Conservation (phyloP, 2,797 vertebrate species). For the Artibeus jamaicensis region DNA sequence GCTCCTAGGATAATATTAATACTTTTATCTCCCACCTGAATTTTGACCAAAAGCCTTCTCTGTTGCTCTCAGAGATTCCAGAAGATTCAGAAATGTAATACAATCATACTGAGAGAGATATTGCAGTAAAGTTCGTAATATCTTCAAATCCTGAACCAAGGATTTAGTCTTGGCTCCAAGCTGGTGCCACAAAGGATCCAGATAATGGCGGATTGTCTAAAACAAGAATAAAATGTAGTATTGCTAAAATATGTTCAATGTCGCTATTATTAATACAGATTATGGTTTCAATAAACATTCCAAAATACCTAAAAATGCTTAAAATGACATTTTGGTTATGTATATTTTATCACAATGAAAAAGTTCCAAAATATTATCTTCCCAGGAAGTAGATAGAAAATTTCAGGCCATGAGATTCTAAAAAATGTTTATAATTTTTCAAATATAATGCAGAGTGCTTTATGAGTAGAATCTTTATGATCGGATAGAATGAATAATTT, state of each 20-base stretch:
- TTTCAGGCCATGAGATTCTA: constrained; percentile 42
- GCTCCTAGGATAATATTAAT: constrained; percentile 18
- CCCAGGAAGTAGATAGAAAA: constrained; percentile 1
- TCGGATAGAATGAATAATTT: not conserved
- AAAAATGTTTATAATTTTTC: constrained; percentile 9
- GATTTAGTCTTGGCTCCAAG: constrained; percentile 95
- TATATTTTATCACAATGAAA: constrained; percentile 2
- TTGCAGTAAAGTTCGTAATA: constrained; percentile 91
- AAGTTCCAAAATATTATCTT: not conserved
- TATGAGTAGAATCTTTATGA: not conserved
- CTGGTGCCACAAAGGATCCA: constrained; percentile 97
- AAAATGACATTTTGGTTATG: constrained; percentile 4
- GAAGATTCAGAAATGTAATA: constrained; percentile 95
- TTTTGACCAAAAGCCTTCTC: constrained; percentile 97
- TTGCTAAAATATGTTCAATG: not conserved
- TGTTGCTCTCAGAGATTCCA: constrained; percentile 94
- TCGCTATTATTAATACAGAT: not conserved
- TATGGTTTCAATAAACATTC: not conserved
- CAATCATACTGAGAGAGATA: constrained; percentile 98
- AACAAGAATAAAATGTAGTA: constrained; percentile 48
- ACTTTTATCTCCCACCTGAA: constrained; percentile 87
- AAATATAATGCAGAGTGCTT: not conserved
- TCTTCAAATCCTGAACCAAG: constrained; percentile 95
- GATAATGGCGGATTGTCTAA: constrained; percentile 94
- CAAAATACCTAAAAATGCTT: not conserved